Conservation (phyloP, 2,797 vertebrate genomes). For the Petrocephalus schoutedeni region DNA sequence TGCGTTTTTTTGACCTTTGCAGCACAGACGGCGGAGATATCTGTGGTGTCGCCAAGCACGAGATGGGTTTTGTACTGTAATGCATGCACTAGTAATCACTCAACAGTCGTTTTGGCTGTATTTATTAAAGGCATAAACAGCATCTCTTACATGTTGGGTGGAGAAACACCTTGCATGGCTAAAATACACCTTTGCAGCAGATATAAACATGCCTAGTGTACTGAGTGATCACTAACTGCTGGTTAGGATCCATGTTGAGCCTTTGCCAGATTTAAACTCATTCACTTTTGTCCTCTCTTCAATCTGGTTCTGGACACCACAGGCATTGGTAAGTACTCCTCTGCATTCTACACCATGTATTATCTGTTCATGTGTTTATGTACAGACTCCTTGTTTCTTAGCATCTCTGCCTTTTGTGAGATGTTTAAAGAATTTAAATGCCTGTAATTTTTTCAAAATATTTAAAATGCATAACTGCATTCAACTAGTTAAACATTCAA, state of each 20-base stretch:
- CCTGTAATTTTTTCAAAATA: background rate
- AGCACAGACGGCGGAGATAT: conserved; percentile 66
- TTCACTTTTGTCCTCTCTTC: conserved; percentile 49
- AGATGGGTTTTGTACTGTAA: conserved; percentile 56
- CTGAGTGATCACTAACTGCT: background rate
- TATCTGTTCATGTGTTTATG: background rate
- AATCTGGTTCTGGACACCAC: conserved; percentile 55
- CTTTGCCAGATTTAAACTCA: conserved; percentile 50
- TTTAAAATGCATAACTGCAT: background rate
- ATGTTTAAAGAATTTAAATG: background rate
- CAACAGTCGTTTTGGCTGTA: conserved; percentile 40
- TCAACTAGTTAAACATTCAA: background rate
- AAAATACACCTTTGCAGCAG: conserved; percentile 53
- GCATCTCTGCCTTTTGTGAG: background rate
- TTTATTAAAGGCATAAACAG: conserved; percentile 14
- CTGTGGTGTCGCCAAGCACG: conserved; percentile 65
- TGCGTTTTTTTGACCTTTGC: conserved; percentile 54
- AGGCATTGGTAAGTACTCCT: conserved; percentile 82
- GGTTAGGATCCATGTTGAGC: conserved; percentile 12
- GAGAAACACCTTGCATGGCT: conserved; percentile 59
- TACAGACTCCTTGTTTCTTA: background rate
- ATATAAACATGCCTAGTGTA: conserved; percentile 36
- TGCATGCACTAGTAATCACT: conserved; percentile 63
- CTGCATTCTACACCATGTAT: background rate
- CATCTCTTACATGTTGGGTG: conserved; percentile 22